phyloP scores from a whole-genome alignment of 2,797 vertebrate genomes.

The Tangara arthus region DNA sequence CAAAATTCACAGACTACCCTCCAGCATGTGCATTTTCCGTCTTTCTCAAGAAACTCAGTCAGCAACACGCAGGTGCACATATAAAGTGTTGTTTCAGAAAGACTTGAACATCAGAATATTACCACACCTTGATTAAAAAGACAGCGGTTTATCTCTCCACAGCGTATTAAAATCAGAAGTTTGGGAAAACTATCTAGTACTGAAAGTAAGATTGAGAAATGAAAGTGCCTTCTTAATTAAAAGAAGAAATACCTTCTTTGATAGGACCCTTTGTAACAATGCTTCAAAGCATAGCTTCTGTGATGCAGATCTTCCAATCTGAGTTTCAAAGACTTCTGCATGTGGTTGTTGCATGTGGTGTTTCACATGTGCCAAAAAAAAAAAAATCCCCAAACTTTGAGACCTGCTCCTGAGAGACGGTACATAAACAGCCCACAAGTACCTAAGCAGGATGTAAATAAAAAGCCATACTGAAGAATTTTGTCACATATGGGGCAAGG shows the following conservation, averaged over 20 bases:
- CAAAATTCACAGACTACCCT: neutral
- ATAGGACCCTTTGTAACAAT: slow-evolving; percentile 50
- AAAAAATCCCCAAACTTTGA: neutral
- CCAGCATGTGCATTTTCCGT: neutral
- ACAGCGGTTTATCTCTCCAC: neutral
- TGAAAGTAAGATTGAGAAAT: slow-evolving; percentile 23
- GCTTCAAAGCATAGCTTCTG: slow-evolving; percentile 67
- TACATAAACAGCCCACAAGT: neutral
- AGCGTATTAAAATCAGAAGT: neutral
- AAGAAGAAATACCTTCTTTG: slow-evolving; percentile 62
- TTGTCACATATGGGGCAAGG: neutral
- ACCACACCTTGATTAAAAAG: neutral
- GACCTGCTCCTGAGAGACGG: neutral
- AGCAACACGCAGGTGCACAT: neutral
- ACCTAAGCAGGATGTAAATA: neutral
- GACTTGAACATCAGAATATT: neutral
- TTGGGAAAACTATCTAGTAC: slow-evolving; percentile 29
- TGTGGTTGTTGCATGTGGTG: slow-evolving; percentile 45
- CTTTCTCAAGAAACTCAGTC: neutral
- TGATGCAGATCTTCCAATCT: slow-evolving; percentile 43
- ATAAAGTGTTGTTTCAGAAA: neutral
- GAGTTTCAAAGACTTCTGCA: slow-evolving; percentile 61
- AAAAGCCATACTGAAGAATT: neutral
- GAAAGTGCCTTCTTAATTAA: slow-evolving; percentile 46
- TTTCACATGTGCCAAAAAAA: slow-evolving; percentile 5